phyloP scores from a whole-genome alignment of 2,113 vertebrate genomes.

The Kryptolebias marmoratus region DNA sequence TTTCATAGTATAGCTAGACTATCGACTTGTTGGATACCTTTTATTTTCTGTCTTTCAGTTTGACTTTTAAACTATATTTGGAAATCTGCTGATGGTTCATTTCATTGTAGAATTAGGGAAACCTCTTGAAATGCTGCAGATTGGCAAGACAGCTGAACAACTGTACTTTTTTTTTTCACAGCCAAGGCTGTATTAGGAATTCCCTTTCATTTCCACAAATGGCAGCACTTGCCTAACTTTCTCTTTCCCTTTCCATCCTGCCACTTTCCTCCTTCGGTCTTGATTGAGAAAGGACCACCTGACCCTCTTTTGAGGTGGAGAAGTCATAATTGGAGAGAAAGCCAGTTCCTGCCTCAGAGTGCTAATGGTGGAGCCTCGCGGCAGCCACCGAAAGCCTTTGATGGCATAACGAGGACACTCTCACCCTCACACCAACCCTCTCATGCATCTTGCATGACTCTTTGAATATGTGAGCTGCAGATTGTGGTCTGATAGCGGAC shows the following conservation, averaged over 20 bases:
- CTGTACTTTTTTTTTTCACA: conserved; percentile 34
- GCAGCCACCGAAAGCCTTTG: conserved; percentile 49
- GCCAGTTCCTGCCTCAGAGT: conserved; percentile 46
- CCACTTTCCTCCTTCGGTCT: conserved; percentile 50
- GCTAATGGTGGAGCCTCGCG: conserved; percentile 37
- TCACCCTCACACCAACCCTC: conserved; percentile 32
- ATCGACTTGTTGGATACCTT: too few species aligned
- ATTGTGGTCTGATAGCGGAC: conserved; percentile 34
- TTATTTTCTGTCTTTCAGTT: too few species aligned
- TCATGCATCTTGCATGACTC: conserved; percentile 60
- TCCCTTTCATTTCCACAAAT: conserved; percentile 68
- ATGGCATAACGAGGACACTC: conserved; percentile 57
- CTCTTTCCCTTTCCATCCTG: conserved; percentile 47
- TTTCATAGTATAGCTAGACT: too few species aligned
- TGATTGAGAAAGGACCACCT: conserved; percentile 63
- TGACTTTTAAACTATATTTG: too few species aligned
- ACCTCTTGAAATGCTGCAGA: too few species aligned
- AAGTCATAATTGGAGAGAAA: conserved; percentile 62
- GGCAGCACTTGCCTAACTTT: conserved; percentile 43
- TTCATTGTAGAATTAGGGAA: too few species aligned
- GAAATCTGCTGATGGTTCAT: too few species aligned
- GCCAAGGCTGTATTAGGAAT: conserved; percentile 53
- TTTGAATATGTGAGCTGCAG: conserved; percentile 42
- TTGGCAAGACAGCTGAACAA: too few species aligned
- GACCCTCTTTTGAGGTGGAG: conserved; percentile 59